A percentile compares a stretch with the other conserved stretches of the same genome.
Conservation (phyloP, 2,113 vertebrate species). For the Podilymbus podiceps region DNA sequence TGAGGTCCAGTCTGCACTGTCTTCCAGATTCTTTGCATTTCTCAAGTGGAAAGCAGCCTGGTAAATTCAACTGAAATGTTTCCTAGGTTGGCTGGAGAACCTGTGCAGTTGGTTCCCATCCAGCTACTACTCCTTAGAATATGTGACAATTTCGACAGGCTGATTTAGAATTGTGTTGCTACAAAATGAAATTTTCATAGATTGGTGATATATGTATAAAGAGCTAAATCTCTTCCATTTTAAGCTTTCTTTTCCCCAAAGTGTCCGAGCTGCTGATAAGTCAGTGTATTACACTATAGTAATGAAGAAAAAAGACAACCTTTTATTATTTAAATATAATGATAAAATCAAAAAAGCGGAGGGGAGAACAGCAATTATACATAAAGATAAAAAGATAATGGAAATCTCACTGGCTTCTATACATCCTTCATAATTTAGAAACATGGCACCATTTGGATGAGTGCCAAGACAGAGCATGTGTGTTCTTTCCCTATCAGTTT, state of each 20-base stretch:
- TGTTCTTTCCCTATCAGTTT: not conserved
- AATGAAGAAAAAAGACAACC: not conserved
- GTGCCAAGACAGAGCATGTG: not conserved
- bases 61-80: not conserved
- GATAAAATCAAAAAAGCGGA: not conserved
- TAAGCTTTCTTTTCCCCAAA: not conserved
- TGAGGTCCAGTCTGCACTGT: not conserved
- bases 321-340: not conserved
- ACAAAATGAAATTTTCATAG: not conserved
- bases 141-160: not conserved
- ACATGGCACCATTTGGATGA: not conserved
- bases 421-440: not conserved
- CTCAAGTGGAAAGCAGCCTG: not conserved
- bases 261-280: not conserved
- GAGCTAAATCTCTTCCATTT: not conserved
- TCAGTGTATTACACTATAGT: not conserved
- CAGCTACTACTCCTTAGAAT: not conserved
- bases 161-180: not conserved
- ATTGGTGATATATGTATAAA: not conserved
- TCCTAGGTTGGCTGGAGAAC: not conserved
- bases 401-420: not conserved
- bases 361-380: not conserved
- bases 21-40: not conserved
- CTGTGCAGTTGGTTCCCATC: not conserved
- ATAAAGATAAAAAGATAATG: not conserved